Base-by-base conservation (phyloP, 23 tunicate genomes). In the Styela clava region DNA sequence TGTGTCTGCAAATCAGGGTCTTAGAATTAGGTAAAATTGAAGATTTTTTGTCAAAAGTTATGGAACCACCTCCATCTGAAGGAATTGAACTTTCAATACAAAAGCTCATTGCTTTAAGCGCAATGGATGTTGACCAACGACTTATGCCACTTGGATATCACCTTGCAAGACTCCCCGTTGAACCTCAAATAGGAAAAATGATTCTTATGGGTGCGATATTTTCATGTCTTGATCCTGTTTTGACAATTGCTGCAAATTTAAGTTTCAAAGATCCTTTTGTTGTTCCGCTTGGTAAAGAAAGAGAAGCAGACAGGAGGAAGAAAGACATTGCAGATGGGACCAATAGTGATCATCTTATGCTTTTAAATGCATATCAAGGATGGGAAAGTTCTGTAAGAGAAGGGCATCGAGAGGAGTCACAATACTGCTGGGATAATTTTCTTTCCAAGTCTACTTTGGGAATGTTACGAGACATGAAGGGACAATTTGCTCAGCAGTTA, bases 121-220 rank as follows among this genome's bases (percentile, higher is more conserved):
- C 97, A 19, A 64, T 91, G 37, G 97, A 91, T 71, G 21, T 31
- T 19, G 44, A 81, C 1, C 87, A 91, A 78, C 77, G 82, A 30
- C 76, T 91, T 1, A 91, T 90, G 31, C 78, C 97, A 2, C 79
- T 91, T 36, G 97, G 97, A 23, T 85, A 82, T 34, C 97, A 91
- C 71, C 84, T 91, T 22, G 83, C 97, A 22, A 84, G 74, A 70
- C 73, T 91, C 23, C 97, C 97, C 30, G 97, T 91, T 52, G 90
- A 86, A 44, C 97, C 97, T 35, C 97, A 91, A 33, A 82, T 91
- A 61, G 90, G 90, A 61, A 91, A 91, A 81, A 91, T 91, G 97
- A 64, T 91, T 52, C 52, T 91, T 20, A 73, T 91, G 51, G 90
- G 85, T 7, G 74, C 90, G 24, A 86, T 91, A 21, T 91, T 91